Evolutionary conservation across 2,113 vertebrate genomes (phyloP), one percentile per base, ranked within the genome.

Genomic region (Talpa occidentalis): DNA sequence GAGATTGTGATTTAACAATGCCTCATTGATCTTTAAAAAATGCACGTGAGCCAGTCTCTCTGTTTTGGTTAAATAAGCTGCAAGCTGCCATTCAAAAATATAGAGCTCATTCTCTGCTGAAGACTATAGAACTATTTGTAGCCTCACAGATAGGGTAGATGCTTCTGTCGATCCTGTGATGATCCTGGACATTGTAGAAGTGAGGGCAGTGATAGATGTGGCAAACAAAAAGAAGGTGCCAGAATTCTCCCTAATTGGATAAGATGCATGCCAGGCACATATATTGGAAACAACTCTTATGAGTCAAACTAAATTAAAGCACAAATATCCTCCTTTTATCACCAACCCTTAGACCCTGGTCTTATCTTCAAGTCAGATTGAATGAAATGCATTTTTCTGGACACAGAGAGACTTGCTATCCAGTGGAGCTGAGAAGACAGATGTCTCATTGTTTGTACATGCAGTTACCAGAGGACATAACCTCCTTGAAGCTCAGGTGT

Each of bases 351-450:
- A 87, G 60, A 54, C 9, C 14, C 5, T 9, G 26, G 67, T 77
- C 56, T 94, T 92, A 64, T 62, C 73, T 79, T 93, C 59, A 87
- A 90, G 35, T 94, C 59, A 42, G 24, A n/a, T 52, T 79, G 60
- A 90, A 49, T 73, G 47, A 92, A 81, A 91, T 59, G n/a, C 6
- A 81, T 82, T 90, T 93, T 69, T 72, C 64, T 79, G 26, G 66
- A 87, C 42, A 40, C 16, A 56, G 37, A 88, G 24, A 80, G 78
- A 80, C 26, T 88, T 24, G 26, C 22, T 89, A 49, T 12, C 37
- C 77, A 79, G 3, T 24, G 32, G 52, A 91, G 30, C 79, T 83
- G 17, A 91, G 32, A 88, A 83, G 37, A 62, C 22, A 77, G 10
- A n/a, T 83, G 47, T 73, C 42, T 81, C 3, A 5, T 17, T 60